phyloP scores from a whole-genome alignment of 1,140 invertebrate species.

The Ooceraea biroi region DNA sequence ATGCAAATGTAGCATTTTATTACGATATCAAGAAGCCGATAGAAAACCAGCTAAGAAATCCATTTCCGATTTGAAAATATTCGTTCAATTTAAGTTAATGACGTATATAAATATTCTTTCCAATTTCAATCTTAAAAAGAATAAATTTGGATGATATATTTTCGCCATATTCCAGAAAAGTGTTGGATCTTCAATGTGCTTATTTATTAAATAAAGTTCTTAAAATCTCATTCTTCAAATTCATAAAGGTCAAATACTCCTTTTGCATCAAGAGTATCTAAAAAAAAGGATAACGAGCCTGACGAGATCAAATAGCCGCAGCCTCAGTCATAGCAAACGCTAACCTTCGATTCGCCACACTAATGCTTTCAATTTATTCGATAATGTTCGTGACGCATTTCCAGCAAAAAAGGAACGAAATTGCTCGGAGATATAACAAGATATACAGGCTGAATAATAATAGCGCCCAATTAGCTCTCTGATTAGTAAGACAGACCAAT shows the following conservation, averaged over 20 bases:
- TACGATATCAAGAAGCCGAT: not conserved
- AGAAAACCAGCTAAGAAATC: not conserved
- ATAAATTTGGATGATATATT: too few species aligned
- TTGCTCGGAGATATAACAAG: constrained; percentile 48
- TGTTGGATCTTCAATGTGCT: too few species aligned
- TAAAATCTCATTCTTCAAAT: too few species aligned
- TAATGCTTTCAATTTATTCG: constrained; percentile 56
- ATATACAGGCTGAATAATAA: constrained; percentile 47
- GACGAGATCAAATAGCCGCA: constrained; percentile 39
- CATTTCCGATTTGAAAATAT: too few species aligned
- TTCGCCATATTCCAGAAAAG: too few species aligned
- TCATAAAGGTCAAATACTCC: too few species aligned
- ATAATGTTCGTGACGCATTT: constrained; percentile 49
- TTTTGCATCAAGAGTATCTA: too few species aligned
- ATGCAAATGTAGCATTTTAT: not conserved
- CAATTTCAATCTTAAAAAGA: too few species aligned
- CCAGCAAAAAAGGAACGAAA: constrained; percentile 50
- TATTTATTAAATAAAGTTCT: too few species aligned
- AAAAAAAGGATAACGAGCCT: constrained; percentile 53
- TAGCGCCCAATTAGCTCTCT: constrained; percentile 49
- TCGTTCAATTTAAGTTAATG: too few species aligned
- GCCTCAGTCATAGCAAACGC: constrained; percentile 51
- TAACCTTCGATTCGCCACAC: constrained; percentile 53
- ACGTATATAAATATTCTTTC: too few species aligned
- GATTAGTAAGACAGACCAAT: constrained; percentile 32